These are phyloP conservation scores for Lepisosteus osseus DNA, from an alignment of 2,113 vertebrate genomes.

Conservation along the genomic window DNA sequence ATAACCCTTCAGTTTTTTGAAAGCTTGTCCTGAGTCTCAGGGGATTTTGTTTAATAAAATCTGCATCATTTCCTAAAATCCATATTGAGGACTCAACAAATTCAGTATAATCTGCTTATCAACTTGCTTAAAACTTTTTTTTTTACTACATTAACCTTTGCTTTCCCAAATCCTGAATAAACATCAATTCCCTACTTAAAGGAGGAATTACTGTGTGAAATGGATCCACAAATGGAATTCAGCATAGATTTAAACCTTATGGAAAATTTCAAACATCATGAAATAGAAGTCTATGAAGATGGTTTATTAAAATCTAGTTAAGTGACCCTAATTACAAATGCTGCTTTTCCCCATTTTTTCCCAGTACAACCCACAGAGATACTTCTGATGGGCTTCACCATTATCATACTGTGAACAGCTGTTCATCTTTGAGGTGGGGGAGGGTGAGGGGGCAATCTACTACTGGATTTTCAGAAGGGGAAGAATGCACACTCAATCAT, in stretches of 20 bases:
- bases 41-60: conserved; percentile 1
- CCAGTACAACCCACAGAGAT: too few relatives aligned
- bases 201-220: not conserved
- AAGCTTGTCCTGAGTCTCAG: not conserved
- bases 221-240: not conserved
- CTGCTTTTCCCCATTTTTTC: too few relatives aligned
- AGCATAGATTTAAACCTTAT: not conserved
- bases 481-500: too few relatives aligned
- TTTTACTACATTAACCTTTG: conserved; percentile 23
- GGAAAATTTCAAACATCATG: too few relatives aligned
- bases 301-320: too few relatives aligned
- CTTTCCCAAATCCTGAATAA: conserved; percentile 1
- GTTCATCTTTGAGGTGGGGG: too few relatives aligned
- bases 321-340: too few relatives aligned
- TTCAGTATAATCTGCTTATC: conserved; percentile 26
- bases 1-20: not conserved
- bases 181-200: not conserved
- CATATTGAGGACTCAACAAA: conserved; percentile 19
- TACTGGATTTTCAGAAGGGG: too few relatives aligned
- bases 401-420: too few relatives aligned
- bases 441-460: too few relatives aligned
- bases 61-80: conserved; percentile 18
- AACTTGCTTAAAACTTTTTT: conserved; percentile 15
- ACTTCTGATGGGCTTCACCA: too few relatives aligned
- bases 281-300: too few relatives aligned